Percentiles rank a stretch among this genome's conserved stretches.
phyloP scores from a whole-genome alignment of 2,797 vertebrate species.

The Neolamprologus multifasciatus region DNA sequence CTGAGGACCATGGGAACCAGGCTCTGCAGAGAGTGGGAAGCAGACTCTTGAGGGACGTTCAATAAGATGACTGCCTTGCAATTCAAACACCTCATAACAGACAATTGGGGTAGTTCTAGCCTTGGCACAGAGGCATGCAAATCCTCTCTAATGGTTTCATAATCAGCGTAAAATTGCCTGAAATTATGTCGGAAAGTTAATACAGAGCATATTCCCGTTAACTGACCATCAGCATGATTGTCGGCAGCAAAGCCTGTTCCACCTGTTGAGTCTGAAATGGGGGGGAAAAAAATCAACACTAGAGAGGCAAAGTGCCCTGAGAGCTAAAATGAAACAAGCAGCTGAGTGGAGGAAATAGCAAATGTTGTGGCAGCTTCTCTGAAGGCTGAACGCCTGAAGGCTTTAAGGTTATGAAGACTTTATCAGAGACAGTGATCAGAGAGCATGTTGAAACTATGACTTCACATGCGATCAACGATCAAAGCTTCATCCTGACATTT shows the following conservation, averaged over 20 bases:
- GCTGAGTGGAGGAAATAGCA: neutral
- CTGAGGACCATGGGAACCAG: constrained; percentile 66
- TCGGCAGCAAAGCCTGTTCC: constrained; percentile 4
- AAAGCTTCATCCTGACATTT: constrained; percentile 43
- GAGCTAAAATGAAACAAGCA: neutral
- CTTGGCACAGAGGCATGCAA: constrained; percentile 20
- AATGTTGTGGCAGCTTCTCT: neutral
- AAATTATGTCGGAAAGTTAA: constrained; percentile 24
- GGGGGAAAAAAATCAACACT: neutral
- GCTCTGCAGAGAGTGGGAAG: constrained; percentile 34
- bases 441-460: neutral
- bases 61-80: constrained; percentile 28
- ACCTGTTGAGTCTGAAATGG: constrained; percentile 30
- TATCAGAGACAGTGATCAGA: neutral
- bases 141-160: constrained; percentile 18
- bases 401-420: neutral
- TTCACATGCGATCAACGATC: constrained; percentile 18
- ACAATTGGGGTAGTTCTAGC: neutral
- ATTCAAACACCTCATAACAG: constrained; percentile 36
- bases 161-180: constrained; percentile 27
- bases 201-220: neutral
- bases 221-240: neutral
- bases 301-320: neutral
- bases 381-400: neutral
- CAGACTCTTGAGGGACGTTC: constrained; percentile 33